These are phyloP conservation scores for Tachysurus vachellii DNA, from an alignment of 2,113 vertebrate species.

Conservation along the genomic window DNA sequence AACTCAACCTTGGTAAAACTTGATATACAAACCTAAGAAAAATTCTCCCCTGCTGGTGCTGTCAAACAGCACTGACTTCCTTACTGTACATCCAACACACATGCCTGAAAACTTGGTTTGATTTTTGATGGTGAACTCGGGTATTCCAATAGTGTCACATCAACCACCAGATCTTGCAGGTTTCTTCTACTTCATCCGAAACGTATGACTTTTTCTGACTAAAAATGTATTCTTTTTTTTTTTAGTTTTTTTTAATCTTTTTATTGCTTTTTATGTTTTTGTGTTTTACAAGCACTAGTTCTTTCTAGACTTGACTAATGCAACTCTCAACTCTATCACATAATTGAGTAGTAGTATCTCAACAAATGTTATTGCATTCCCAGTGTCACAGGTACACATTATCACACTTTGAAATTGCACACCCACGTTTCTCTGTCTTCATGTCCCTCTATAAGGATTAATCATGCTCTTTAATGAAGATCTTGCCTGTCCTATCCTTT, in stretches of 20 bases:
- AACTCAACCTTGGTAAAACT: neutral
- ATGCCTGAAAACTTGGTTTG: neutral
- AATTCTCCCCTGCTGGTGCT: constrained; percentile 1
- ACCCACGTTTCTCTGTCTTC: neutral
- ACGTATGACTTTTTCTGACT: neutral
- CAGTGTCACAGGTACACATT: neutral
- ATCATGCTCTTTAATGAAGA: neutral
- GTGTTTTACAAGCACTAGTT: too few species aligned
- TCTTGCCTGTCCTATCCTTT: neutral
- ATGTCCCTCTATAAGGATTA: neutral
- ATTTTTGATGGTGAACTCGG: neutral
- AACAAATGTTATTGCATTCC: neutral
- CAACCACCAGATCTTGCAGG: neutral
- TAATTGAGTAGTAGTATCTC: too few species aligned
- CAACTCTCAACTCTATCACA: too few species aligned
- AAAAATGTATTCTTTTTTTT: neutral
- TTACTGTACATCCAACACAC: neutral
- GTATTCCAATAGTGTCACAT: neutral
- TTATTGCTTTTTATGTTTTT: too few species aligned
- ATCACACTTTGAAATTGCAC: neutral
- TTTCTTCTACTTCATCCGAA: neutral
- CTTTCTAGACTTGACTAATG: too few species aligned
- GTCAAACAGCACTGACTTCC: neutral
- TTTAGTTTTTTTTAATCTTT: too few species aligned
- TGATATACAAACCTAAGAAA: neutral